A percentile compares a stretch with the other conserved stretches of the same genome.
phyloP scores from a whole-genome alignment of 2,797 vertebrate genomes.

The Sitta carolinensis region DNA sequence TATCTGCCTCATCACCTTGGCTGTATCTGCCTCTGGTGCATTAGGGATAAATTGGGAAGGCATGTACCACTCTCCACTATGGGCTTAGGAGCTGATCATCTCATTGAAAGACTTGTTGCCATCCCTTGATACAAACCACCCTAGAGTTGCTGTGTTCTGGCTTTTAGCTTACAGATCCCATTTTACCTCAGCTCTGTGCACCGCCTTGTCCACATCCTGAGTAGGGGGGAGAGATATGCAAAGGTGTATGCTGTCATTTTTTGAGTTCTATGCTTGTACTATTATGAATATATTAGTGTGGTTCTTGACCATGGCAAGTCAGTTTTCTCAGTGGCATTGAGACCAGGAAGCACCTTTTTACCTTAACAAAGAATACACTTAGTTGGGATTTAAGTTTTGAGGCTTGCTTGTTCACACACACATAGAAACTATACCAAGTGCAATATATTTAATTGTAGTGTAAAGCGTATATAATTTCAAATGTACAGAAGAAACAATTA shows the following conservation, averaged over 20 bases:
- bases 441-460: background rate
- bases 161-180: background rate
- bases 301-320: background rate
- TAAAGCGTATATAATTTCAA: background rate
- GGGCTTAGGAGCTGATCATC: background rate
- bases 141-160: rapidly evolving
- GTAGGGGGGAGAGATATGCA: background rate
- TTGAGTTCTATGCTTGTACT: background rate
- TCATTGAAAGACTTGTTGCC: background rate
- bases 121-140: rapidly evolving
- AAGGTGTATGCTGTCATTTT: background rate
- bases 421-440: background rate
- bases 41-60: background rate
- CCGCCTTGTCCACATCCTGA: background rate
- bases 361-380: background rate
- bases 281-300: background rate
- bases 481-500: background rate
- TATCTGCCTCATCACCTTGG: rapidly evolving
- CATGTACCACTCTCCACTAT: background rate
- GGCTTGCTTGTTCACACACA: background rate
- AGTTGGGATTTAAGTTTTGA: background rate
- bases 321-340: background rate
- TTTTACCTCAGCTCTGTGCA: background rate
- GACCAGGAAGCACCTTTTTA: background rate
- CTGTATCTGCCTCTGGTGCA: rapidly evolving